A percentile compares a stretch with the other conserved stretches of the same genome.
Evolutionary conservation across 2,888 invertebrate genomes (phyloP).

Genomic region (Pantelozetes paolii): DNA sequence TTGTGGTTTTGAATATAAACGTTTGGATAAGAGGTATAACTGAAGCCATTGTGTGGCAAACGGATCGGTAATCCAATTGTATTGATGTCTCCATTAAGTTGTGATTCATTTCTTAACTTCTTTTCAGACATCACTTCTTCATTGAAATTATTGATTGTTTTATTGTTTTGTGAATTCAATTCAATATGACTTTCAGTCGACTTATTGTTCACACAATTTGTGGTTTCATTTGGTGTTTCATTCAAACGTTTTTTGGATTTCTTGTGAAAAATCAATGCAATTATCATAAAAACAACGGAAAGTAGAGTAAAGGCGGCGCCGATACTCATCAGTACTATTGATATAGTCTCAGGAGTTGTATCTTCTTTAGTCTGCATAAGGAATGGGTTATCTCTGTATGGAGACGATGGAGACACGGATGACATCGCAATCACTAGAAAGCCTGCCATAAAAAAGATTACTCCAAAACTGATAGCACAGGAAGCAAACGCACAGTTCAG

Average conservation of each 20-base stretch:
- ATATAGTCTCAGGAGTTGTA: not conserved
- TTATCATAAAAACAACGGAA: constrained; percentile 15
- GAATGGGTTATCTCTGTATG: constrained; percentile 15
- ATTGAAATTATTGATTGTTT: not conserved
- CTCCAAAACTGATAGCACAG: constrained; percentile 12
- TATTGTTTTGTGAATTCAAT: not conserved
- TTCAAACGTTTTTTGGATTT: not conserved
- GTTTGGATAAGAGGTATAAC: constrained; percentile 37
- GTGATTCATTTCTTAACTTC: not conserved
- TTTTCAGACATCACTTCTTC: not conserved
- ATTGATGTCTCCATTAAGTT: constrained; percentile 37
- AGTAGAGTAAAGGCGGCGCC: not conserved
- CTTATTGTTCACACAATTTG: not conserved
- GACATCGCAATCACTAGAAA: not conserved
- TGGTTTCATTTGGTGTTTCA: not conserved
- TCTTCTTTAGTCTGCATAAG: not conserved
- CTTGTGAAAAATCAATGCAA: not conserved
- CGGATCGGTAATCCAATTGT: constrained; percentile 29
- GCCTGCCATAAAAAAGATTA: constrained; percentile 9
- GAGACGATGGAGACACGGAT: constrained; percentile 20
- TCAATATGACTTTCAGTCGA: not conserved
- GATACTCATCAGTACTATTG: constrained; percentile 24
- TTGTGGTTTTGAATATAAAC: constrained; percentile 4
- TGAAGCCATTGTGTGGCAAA: constrained; percentile 40
- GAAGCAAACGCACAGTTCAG: constrained; percentile 5